Evolutionary conservation across 2,113 vertebrate genomes (phyloP).

Genomic region (Pangasianodon hypophthalmus): DNA sequence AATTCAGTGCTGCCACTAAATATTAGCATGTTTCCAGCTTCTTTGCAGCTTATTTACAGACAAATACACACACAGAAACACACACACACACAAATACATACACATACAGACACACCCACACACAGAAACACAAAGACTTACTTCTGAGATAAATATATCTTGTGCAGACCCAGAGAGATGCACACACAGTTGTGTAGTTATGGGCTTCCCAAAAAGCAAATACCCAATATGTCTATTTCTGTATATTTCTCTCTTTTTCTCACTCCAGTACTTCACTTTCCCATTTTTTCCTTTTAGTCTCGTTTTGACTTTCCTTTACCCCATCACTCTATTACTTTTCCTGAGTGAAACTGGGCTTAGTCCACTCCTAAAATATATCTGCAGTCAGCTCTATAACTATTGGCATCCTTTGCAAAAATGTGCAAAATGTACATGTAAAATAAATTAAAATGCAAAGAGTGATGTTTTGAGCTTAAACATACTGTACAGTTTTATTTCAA

Average conservation of each 20-base stretch:
- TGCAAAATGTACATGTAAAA: not conserved
- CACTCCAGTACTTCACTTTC: not conserved
- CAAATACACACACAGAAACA: conserved; percentile 15
- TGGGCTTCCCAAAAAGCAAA: conserved; percentile 66
- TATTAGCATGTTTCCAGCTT: conserved; percentile 32
- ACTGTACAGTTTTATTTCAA: not conserved
- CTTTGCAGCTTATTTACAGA: conserved; percentile 38
- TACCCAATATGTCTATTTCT: conserved; percentile 65
- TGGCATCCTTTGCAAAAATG: not conserved
- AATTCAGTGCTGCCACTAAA: conserved; percentile 14
- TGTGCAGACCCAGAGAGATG: conserved; percentile 31
- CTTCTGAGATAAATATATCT: conserved; percentile 51
- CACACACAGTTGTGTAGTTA: conserved; percentile 54
- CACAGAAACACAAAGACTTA: conserved; percentile 14
- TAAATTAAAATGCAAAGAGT: not conserved
- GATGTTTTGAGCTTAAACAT: not conserved
- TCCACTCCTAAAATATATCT: not conserved
- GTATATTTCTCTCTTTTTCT: conserved; percentile 53
- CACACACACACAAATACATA: not conserved
- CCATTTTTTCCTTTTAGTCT: not conserved
- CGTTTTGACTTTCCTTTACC: not conserved
- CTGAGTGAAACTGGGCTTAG: not conserved
- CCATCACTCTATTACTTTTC: not conserved
- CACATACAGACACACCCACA: conserved; percentile 13
- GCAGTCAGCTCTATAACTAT: not conserved